Percentiles rank a stretch among this genome's conserved stretches.
Evolutionary conservation across 2,797 vertebrate genomes (phyloP).

Genomic region (Coccyzus lansbergi): DNA sequence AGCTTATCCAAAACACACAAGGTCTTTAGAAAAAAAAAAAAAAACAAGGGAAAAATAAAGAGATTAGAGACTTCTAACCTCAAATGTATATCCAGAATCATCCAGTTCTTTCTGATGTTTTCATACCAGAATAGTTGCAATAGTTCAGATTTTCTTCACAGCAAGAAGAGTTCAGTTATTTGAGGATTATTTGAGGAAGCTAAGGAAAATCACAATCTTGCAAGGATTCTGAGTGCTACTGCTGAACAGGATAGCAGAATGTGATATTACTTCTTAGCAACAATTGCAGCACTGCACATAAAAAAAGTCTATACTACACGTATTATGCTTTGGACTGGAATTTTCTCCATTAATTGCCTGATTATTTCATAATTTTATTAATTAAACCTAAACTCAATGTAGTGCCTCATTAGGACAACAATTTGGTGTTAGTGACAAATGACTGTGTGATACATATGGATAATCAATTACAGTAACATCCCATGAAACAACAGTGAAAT

Average conservation of each 20-base stretch:
- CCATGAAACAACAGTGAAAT: neutral
- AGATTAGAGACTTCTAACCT: neutral
- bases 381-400: neutral
- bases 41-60: neutral
- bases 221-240: neutral
- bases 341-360: neutral
- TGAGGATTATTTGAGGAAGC: conserved; percentile 20
- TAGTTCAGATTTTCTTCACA: neutral
- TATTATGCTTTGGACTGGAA: neutral
- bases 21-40: neutral
- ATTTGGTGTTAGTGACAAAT: neutral
- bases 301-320: neutral
- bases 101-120: neutral
- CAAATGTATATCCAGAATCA: neutral
- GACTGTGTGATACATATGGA: neutral
- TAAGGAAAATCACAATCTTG: neutral
- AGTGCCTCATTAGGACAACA: neutral
- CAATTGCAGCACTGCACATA: neutral
- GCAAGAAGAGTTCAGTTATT: neutral
- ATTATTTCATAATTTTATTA: conserved; percentile 35
- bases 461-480: neutral
- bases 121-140: neutral
- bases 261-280: neutral
- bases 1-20: neutral
- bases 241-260: neutral